A percentile compares a stretch with the other conserved stretches of the same genome.
These are phyloP conservation scores for Podilymbus podiceps DNA, from an alignment of 2,113 vertebrate species.

Conservation along the genomic window DNA sequence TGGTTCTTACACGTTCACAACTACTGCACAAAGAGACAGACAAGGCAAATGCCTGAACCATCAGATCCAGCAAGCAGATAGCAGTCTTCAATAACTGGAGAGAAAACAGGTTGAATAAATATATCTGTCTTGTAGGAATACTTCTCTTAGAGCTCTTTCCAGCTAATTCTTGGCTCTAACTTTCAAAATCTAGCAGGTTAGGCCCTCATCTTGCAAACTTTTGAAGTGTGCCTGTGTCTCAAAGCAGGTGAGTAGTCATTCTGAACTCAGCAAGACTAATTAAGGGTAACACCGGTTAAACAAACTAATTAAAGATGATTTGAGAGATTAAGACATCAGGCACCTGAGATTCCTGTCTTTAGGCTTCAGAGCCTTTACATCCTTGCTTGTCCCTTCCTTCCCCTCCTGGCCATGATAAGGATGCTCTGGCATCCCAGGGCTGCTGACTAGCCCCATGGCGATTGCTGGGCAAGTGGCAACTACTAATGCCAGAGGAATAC, in stretches of 20 bases:
- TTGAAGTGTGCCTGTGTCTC: neutral
- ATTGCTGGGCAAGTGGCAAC: neutral
- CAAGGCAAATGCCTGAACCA: neutral
- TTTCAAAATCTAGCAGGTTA: neutral
- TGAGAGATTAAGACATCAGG: neutral
- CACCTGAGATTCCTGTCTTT: neutral
- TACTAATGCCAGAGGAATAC: conserved; percentile 13
- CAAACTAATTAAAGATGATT: conserved; percentile 38
- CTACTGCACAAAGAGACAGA: neutral
- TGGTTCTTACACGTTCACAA: neutral
- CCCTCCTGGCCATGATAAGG: neutral
- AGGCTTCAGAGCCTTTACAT: neutral
- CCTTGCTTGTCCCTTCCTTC: neutral
- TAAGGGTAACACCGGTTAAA: conserved; percentile 8
- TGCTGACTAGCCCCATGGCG: neutral
- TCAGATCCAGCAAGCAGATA: neutral
- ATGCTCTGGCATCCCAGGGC: conserved; percentile 10
- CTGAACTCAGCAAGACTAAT: neutral
- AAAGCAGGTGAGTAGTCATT: neutral
- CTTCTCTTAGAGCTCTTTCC: neutral
- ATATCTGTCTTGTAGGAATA: neutral
- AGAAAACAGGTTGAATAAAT: neutral
- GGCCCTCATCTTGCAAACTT: neutral
- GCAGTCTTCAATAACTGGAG: neutral
- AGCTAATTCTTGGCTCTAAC: neutral